A percentile compares a stretch with the other conserved stretches of the same genome.
These are phyloP conservation scores for Eleutherodactylus coqui DNA, from an alignment of 2,797 vertebrate species.

Conservation along the genomic window DNA sequence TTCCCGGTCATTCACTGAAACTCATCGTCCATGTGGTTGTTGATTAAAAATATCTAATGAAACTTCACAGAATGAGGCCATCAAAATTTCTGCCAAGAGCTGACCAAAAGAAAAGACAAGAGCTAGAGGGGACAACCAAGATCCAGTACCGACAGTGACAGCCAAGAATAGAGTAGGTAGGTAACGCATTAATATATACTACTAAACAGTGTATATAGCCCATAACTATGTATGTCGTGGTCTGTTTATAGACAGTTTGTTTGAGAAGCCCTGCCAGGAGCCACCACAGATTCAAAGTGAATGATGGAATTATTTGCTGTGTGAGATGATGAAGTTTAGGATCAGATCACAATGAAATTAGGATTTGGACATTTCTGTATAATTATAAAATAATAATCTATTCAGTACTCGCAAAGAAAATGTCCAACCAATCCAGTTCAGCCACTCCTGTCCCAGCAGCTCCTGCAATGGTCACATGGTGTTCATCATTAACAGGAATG, in stretches of 20 bases:
- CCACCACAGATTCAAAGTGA: not conserved
- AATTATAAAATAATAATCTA: too few relatives aligned
- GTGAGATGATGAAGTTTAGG: not conserved
- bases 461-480: too few relatives aligned
- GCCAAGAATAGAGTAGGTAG: not conserved
- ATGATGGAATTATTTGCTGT: not conserved
- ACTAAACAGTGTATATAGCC: not conserved
- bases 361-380: not conserved
- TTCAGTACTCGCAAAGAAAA: too few relatives aligned
- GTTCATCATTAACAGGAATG: too few relatives aligned
- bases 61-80: not conserved
- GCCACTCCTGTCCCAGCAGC: too few relatives aligned
- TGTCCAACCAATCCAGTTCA: too few relatives aligned
- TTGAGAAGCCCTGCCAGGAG: not conserved
- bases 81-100: not conserved
- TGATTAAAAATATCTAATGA: not conserved
- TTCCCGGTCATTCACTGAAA: not conserved
- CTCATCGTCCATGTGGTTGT: not conserved
- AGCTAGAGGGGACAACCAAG: not conserved
- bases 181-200: not conserved
- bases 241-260: not conserved
- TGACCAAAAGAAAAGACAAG: not conserved
- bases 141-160: not conserved
- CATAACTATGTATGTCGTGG: not conserved
- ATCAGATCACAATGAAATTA: not conserved